Percentiles rank a stretch among this genome's conserved stretches.
Conservation (phyloP, 2,888 invertebrate species). For the Drosophila robusta region DNA sequence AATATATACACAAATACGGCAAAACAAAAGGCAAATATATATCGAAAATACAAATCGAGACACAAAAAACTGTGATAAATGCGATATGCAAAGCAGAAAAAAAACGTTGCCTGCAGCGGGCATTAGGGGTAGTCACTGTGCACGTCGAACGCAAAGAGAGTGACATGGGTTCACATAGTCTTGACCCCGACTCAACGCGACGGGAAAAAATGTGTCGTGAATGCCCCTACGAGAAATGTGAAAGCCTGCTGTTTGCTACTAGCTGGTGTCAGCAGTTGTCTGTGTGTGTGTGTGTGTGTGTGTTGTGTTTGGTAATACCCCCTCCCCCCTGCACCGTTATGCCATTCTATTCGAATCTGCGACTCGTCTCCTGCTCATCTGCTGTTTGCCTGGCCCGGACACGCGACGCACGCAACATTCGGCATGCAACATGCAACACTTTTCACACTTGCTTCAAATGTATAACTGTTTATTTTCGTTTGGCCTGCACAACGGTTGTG, state of each 20-base stretch:
- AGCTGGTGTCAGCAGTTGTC: constrained; percentile 38
- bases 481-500: constrained; percentile 34
- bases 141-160: background rate
- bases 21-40: constrained; percentile 33
- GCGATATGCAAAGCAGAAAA: constrained; percentile 4
- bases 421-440: constrained; percentile 33
- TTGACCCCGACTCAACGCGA: background rate
- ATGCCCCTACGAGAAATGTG: constrained; percentile 20
- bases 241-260: constrained; percentile 27
- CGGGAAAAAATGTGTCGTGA: constrained; percentile 4
- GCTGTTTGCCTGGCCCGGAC: constrained; percentile 19
- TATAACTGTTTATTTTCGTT: constrained; percentile 50
- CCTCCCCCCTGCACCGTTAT: constrained; percentile 2
- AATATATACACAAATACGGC: background rate
- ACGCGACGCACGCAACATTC: constrained; percentile 23
- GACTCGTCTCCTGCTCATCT: constrained; percentile 10
- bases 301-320: too few species aligned
- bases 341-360: background rate
- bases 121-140: constrained; percentile 15
- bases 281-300: too few species aligned
- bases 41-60: constrained; percentile 34
- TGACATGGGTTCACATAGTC: background rate
- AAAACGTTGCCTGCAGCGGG: constrained; percentile 13
- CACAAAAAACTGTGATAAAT: constrained; percentile 10
- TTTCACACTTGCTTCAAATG: constrained; percentile 61